phyloP scores from a whole-genome alignment of 2,888 invertebrate genomes.

The Hypselothyrea guttata region DNA sequence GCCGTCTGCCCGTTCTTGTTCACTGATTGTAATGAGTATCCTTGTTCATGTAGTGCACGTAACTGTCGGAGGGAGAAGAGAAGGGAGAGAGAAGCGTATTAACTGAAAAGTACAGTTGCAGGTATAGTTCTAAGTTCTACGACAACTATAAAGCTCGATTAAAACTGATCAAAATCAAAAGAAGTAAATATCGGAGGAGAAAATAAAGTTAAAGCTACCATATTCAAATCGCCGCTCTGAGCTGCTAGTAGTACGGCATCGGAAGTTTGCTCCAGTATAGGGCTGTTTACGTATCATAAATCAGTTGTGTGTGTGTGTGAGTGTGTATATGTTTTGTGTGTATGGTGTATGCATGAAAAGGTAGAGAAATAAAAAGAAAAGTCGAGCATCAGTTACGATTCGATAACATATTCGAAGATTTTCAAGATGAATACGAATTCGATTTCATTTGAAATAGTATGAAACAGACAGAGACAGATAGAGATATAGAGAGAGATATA shows the following conservation, averaged over 20 bases:
- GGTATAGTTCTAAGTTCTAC: no score
- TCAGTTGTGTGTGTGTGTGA: constrained; percentile 19
- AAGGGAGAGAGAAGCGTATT: background rate
- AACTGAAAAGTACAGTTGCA: no score
- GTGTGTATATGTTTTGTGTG: constrained; percentile 36
- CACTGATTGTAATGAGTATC: constrained; percentile 91
- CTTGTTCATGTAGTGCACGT: constrained; percentile 91
- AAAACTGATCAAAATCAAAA: background rate
- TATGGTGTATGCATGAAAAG: constrained; percentile 35
- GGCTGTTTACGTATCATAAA: constrained; percentile 82
- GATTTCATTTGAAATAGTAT: constrained; percentile 22
- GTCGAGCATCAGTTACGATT: constrained; percentile 59
- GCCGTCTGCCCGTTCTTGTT: constrained; percentile 94
- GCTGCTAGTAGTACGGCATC: constrained; percentile 92
- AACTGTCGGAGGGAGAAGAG: constrained; percentile 84
- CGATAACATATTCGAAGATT: constrained; percentile 9
- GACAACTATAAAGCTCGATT: constrained; percentile 6
- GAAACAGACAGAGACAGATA: background rate
- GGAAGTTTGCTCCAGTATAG: constrained; percentile 91
- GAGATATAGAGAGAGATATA: constrained; percentile 11
- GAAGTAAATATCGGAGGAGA: background rate
- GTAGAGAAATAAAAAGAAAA: constrained; percentile 50
- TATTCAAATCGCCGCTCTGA: constrained; percentile 90
- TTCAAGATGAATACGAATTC: constrained; percentile 21
- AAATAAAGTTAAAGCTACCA: constrained; percentile 83